Evolutionary conservation across 1,140 invertebrate genomes (phyloP).

Genomic region (Eurosta solidaginis): DNA sequence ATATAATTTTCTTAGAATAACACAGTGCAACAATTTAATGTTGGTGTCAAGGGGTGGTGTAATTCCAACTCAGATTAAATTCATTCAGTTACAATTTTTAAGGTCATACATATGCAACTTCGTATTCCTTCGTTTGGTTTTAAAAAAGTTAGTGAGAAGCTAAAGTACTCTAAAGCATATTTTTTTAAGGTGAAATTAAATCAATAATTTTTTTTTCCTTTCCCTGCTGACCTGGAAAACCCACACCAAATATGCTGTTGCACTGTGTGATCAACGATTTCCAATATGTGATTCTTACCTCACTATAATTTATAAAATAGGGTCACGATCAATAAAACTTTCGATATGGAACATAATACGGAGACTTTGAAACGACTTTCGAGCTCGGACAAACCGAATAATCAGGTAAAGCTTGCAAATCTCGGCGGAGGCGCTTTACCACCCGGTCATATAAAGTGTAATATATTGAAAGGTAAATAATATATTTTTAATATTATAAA

Average conservation of each 20-base stretch:
- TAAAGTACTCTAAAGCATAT: too few relatives aligned
- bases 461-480: constrained; percentile 83
- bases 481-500: background rate
- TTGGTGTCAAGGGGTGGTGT: too few relatives aligned
- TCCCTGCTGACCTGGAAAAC: background rate
- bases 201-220: too few relatives aligned
- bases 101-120: too few relatives aligned
- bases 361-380: constrained; percentile 64
- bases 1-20: background rate
- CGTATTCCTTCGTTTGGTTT: too few relatives aligned
- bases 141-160: too few relatives aligned
- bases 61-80: too few relatives aligned
- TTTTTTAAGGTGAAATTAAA: too few relatives aligned
- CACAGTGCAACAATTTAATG: background rate
- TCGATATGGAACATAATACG: constrained; percentile 65
- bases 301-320: constrained; percentile 45
- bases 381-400: constrained; percentile 67
- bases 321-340: constrained; percentile 65
- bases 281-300: constrained; percentile 43
- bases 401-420: constrained; percentile 67
- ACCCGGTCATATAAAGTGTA: constrained; percentile 90
- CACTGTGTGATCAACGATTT: background rate
- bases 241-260: background rate
- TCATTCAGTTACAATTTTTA: too few relatives aligned
- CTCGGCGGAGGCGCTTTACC: constrained; percentile 72